Conservation (phyloP, 2,113 vertebrate species). For the Montifringilla adamsi region DNA sequence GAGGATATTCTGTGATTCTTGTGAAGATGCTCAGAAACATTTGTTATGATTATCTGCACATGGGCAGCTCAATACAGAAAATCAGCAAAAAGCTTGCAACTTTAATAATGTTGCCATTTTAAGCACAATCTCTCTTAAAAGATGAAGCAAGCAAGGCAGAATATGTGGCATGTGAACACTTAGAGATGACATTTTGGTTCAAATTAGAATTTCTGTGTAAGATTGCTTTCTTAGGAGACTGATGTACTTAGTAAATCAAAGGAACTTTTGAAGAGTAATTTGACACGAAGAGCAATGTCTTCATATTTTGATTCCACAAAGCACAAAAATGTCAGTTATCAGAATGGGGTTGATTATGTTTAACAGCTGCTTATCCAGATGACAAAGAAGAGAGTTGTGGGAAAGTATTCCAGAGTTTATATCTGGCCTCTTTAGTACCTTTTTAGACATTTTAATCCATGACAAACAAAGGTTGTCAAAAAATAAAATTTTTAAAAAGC, state of each 20-base stretch:
- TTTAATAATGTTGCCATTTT: not conserved
- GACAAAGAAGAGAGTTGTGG: slow-evolving; percentile 16
- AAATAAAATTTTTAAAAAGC: not conserved
- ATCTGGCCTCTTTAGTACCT: slow-evolving; percentile 45
- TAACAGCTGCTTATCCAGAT: slow-evolving; percentile 52
- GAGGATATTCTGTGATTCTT: not conserved
- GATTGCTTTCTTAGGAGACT: not conserved
- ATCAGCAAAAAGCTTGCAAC: not conserved
- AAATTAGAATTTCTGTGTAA: not conserved
- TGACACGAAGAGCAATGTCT: slow-evolving; percentile 1
- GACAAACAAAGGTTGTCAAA: slow-evolving; percentile 18
- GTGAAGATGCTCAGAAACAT: not conserved
- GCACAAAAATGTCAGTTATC: slow-evolving; percentile 15
- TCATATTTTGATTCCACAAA: slow-evolving; percentile 38
- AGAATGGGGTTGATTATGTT: slow-evolving; percentile 56
- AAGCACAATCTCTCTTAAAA: not conserved
- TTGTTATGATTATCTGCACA: not conserved
- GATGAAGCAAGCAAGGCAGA: not conserved
- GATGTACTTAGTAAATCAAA: slow-evolving; percentile 11
- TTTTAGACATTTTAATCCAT: slow-evolving; percentile 6
- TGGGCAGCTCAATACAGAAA: not conserved
- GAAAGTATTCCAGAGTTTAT: slow-evolving; percentile 43
- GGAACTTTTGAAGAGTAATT: slow-evolving; percentile 20
- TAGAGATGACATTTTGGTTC: not conserved
- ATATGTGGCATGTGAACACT: not conserved